Base-by-base conservation (phyloP, 2,888 invertebrate genomes). In the Troides aeacus region DNA sequence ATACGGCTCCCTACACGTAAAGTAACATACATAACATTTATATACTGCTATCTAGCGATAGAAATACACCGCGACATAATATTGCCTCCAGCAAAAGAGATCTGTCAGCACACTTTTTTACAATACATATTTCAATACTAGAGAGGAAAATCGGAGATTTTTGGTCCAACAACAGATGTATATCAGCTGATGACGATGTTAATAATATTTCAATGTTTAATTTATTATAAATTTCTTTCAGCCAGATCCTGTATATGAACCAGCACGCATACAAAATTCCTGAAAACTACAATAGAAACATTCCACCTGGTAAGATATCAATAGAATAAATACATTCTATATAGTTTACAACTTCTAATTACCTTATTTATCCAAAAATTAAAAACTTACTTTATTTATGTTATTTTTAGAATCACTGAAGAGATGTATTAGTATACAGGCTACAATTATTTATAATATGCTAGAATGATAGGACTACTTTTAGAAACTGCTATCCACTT, bases 211-310 rank as follows among this genome's bases (percentile, higher is more conserved):
- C 73, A 69, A 77, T 81, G 77, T 82, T 80, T 85, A 84, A 87
- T 84, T 75, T 80, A 80, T 82, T 70, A 72, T 77, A 81, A 78
- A 81, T 82, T 91, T 84, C 81, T 92, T 92, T 75, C 92, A 92
- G 92, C 90, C 92, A 92, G 92, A 92, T 92, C 90, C 92, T 92
- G 87, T 92, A 90, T 83, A 89, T 91, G 91, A 90, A 92, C 80
- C 92, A 92, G 79, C 87, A 90, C 74, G 80, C 86, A 64, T 92
- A 92, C 77, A 87, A 92, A 76, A 89, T 92, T 74, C 91, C 92
- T 79, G 88, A 87, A 74, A 82, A 89, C 84, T 92, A 92, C 84
- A 91, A 88, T 81, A 90, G 90, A 88, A 92, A 92, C 88, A 90
- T 89, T 86, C 92, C 91, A 84, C 92, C 92, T 74, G 88, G 92